A percentile compares a stretch with the other conserved stretches of the same genome.
These are phyloP conservation scores for Tympanoctomys barrerae DNA, from an alignment of 2,797 vertebrate species.

Conservation along the genomic window DNA sequence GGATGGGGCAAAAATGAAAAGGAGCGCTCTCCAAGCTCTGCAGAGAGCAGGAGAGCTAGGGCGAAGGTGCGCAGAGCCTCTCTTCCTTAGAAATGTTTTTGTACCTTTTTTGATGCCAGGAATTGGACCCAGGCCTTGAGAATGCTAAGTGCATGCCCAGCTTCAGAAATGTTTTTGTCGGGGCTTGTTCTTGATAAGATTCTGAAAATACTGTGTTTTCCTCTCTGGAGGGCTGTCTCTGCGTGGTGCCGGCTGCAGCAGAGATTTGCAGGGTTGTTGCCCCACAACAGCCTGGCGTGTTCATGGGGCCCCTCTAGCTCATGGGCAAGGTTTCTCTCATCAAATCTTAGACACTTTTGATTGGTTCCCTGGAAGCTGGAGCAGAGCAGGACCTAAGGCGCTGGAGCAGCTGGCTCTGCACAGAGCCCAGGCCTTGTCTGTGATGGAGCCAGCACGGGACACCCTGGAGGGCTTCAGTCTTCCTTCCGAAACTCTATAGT, in stretches of 20 bases:
- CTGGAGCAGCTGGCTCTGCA: not conserved
- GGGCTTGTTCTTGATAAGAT: not conserved
- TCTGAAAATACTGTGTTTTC: not conserved
- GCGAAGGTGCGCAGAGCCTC: not conserved
- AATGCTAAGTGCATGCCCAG: not conserved
- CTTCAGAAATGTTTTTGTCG: not conserved
- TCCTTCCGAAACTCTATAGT: not conserved
- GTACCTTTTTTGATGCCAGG: not conserved
- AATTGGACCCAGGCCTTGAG: not conserved
- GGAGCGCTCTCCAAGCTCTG: not conserved
- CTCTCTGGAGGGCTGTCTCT: not conserved
- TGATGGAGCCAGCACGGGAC: not conserved
- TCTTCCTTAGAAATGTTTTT: not conserved
- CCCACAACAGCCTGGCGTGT: not conserved
- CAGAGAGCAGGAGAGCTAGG: not conserved
- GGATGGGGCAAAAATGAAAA: constrained; percentile 14
- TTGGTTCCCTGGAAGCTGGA: not conserved
- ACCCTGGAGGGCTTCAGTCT: not conserved
- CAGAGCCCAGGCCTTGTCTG: not conserved
- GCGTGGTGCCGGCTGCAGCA: not conserved
- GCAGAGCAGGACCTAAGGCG: not conserved
- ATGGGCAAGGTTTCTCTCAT: not conserved
- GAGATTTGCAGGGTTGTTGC: not conserved
- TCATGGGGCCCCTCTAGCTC: not conserved
- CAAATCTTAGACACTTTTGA: not conserved